Evolutionary conservation across 2,113 vertebrate species (phyloP), one percentile per base, ranked within the genome.

Genomic region (Falco punctatus): DNA sequence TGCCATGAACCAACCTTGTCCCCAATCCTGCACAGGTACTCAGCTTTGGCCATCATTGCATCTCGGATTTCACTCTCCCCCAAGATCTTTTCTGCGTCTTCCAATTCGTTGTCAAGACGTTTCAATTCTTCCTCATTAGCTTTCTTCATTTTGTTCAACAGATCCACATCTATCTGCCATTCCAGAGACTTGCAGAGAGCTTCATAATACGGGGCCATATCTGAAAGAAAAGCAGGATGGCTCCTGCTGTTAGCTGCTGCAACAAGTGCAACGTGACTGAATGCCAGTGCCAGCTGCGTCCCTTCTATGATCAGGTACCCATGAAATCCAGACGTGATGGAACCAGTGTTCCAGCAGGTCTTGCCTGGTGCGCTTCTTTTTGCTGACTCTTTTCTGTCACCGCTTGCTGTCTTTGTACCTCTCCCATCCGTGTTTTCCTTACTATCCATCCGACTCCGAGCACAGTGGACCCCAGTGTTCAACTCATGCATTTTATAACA

Each of bases 21-120:
- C 12, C 99, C 99, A 54, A 99, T 99, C 70, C 99, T 97, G 87
- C 99, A 99, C 52, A 99, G 98, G 96, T 99, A 99, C 93, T 99
- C 99, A 0, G 99, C 99, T 94, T 98, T 99, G 35, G 99, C 98
- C 99, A 99, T 99, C 99, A 99, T 99, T 0, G 99, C 99, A 61
- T 99, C 99, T 16, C 99, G 98, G 87, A 99, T 99, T 97, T 99
- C 99, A 0, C 99, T 99, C 97, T 99, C 99, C 27, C 99, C 99
- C 59, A 99, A 65, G 82, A 98, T 99, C 96, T 99, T 99, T 97
- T 99, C 99, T 0, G 99, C 99, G 27, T 99, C 99, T 78, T 99
- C 99, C 87, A 99, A 96, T 16, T 99, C 98, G 0, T 99, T 99
- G 54, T 99, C 99, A 38, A 99, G 96, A 3, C 99, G 98, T 84